Base-by-base conservation (phyloP, 1,140 invertebrate genomes). In the Thaumatotibia leucotreta region DNA sequence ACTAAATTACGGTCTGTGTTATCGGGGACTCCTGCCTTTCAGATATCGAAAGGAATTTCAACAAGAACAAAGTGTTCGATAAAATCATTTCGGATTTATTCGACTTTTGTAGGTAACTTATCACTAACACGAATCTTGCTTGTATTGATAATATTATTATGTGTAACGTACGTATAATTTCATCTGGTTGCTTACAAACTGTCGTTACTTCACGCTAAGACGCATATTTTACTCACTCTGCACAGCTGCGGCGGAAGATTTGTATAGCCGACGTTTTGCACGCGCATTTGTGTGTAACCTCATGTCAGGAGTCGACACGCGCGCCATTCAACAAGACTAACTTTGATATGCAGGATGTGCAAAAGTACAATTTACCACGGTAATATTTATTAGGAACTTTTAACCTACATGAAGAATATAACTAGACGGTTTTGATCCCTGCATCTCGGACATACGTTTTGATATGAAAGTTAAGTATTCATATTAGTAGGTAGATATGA, bases 51-150 rank as follows among this genome's bases (percentile, higher is more conserved):
- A 29, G 52, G 52, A 14, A 27, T 27, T 58, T 58, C 23, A 58
- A 14, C 23, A 58, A 58, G 24, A 58, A 58, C 52, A 58, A 58
- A 58, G 52, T 58, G 52, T 58, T 58, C 27, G 52, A 58, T 58
- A 58, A 58, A 58, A 31, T 31, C n/a, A 58, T 61, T 62, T 49
- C 23, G 29, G 20, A 52, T 65, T 64, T 52, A 52, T 54, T 52
- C 9, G 5, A 45, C 14, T 45, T 17, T 45, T 45, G n/a, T 3
- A 45, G 8, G 6, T 35, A 35, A 35, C 11, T 35, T 35, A 35
- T 35, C 33, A 14, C 10, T n/a, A 35, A 35, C 33, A 35, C 33
- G 4, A 3, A 17, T 17, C 35, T 45, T 45, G 14, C 11, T 17
- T 17, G 6, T 29, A 29, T 29, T 6, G 6, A 29, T 4, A 6